Evolutionary conservation across 2,113 vertebrate species (phyloP).

Genomic region (Semicossyphus pulcher): DNA sequence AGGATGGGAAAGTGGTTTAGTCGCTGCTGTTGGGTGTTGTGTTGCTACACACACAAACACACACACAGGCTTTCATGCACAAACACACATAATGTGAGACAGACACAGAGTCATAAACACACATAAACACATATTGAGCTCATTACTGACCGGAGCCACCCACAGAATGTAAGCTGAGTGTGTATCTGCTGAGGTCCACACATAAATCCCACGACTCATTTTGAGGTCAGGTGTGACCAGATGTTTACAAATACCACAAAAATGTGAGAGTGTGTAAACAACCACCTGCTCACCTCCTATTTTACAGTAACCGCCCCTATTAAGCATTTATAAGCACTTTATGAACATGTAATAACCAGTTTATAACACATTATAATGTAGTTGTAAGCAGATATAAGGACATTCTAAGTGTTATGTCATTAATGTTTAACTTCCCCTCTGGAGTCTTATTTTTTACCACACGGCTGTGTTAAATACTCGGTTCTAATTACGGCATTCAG

Average conservation of each 20-base stretch:
- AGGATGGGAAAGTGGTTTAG: constrained; percentile 55
- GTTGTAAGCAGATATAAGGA: not conserved
- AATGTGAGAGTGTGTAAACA: constrained; percentile 19
- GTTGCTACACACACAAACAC: constrained; percentile 6
- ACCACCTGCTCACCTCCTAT: constrained; percentile 19
- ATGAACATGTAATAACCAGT: not conserved
- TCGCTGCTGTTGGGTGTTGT: constrained; percentile 12
- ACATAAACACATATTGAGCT: constrained; percentile 31
- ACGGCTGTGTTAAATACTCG: too few relatives aligned
- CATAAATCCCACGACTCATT: not conserved
- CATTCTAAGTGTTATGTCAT: too few relatives aligned
- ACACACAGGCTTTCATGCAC: constrained; percentile 6
- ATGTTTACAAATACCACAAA: constrained; percentile 37
- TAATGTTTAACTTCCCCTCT: too few relatives aligned
- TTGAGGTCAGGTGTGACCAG: constrained; percentile 21
- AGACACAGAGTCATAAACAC: constrained; percentile 20
- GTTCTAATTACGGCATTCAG: too few relatives aligned
- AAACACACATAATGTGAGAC: not conserved
- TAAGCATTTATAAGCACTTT: not conserved
- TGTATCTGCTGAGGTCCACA: constrained; percentile 31
- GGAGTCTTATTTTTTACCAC: too few relatives aligned
- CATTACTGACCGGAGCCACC: constrained; percentile 9
- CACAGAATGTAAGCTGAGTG: constrained; percentile 11
- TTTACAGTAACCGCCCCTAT: not conserved
- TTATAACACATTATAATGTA: not conserved